Conservation (phyloP, 2,888 invertebrate genomes). For the Drosophila picticornis region DNA sequence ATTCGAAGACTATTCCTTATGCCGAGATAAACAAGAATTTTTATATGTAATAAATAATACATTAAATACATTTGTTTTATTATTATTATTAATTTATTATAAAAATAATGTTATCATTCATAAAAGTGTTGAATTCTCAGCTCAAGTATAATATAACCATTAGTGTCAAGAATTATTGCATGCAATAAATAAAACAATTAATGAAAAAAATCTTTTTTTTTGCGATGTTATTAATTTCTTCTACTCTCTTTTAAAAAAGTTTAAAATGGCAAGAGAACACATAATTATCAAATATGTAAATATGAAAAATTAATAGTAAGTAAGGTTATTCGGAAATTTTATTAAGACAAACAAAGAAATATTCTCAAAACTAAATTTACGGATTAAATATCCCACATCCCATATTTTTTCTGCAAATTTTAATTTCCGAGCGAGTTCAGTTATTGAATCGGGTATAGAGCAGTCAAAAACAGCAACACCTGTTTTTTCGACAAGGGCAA, state of each 20-base stretch:
- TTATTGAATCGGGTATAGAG: not conserved
- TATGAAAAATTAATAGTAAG: not conserved
- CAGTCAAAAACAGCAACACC: constrained; percentile 3
- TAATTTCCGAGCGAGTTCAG: not conserved
- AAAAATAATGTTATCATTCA: not conserved
- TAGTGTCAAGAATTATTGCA: not conserved
- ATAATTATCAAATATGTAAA: not conserved
- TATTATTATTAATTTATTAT: not conserved
- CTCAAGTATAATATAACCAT: not conserved
- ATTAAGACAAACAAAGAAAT: not conserved
- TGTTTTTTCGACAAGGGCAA: constrained; percentile 21
- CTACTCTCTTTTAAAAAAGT: too few species aligned
- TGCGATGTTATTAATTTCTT: too few species aligned
- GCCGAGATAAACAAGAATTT: too few species aligned
- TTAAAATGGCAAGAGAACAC: not conserved
- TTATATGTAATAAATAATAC: not conserved
- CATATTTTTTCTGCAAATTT: not conserved
- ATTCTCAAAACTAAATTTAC: not conserved
- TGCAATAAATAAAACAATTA: not conserved
- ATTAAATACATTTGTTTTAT: not conserved
- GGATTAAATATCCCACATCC: not conserved
- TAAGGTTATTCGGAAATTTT: not conserved
- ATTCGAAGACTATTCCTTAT: too few species aligned
- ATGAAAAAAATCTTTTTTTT: not conserved
- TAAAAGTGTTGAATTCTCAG: not conserved